Conservation (phyloP, 2,888 invertebrate species). For the Tetranychus truncatus region DNA sequence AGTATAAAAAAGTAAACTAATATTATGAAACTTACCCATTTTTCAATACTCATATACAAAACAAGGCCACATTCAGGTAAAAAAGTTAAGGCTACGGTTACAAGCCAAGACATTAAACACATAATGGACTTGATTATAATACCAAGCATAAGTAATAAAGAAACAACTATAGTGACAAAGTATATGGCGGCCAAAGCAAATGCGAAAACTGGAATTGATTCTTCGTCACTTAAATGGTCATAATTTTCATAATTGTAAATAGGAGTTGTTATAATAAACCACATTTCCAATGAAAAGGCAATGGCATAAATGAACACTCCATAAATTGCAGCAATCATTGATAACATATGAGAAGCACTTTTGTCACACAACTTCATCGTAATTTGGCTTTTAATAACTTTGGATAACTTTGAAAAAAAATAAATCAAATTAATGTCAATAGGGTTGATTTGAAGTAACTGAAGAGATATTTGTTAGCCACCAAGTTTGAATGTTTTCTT, state of each 20-base stretch:
- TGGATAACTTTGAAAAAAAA: too few relatives aligned
- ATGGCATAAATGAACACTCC: slow-evolving; percentile 14
- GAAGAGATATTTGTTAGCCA: too few relatives aligned
- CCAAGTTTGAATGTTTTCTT: too few relatives aligned
- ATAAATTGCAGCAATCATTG: slow-evolving; percentile 12
- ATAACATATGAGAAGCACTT: slow-evolving; percentile 13
- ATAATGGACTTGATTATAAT: slow-evolving; percentile 24
- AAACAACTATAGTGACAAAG: slow-evolving; percentile 18
- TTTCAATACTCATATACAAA: slow-evolving; percentile 40
- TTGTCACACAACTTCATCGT: slow-evolving; percentile 10
- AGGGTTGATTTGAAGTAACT: too few relatives aligned
- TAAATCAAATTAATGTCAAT: too few relatives aligned
- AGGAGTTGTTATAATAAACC: slow-evolving; percentile 14
- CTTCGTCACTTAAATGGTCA: slow-evolving; percentile 1
- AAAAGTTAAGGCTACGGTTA: slow-evolving; percentile 37
- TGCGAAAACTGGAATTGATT: slow-evolving; percentile 15
- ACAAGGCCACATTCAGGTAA: slow-evolving; percentile 42
- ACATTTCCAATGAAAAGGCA: slow-evolving; percentile 15
- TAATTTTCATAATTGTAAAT: not conserved
- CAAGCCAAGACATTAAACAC: slow-evolving; percentile 39
- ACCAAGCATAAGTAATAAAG: slow-evolving; percentile 18
- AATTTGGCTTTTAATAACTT: not conserved
- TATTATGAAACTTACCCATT: slow-evolving; percentile 36
- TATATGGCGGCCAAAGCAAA: slow-evolving; percentile 19
- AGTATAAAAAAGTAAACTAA: not conserved